Evolutionary conservation across 2,113 vertebrate species (phyloP), one percentile per base, ranked within the genome.

Genomic region (Mola mola): DNA sequence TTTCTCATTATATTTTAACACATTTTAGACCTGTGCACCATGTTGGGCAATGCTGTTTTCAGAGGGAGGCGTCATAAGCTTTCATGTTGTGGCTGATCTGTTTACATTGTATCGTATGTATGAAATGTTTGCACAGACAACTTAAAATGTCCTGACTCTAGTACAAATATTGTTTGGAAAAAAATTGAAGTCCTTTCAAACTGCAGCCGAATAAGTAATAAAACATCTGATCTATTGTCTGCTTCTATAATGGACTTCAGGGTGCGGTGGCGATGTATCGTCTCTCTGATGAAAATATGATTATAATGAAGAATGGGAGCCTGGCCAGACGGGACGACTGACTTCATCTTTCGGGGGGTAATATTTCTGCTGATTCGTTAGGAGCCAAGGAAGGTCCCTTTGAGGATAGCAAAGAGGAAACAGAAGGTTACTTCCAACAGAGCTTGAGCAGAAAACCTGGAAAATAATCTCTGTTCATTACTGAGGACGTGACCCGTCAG

Each of bases 291-390:
- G 57, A 60, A 78, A 75, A 29, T 21, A 37, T 75, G 62, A 83
- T 86, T 85, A 56, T 70, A 81, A 81, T 81, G 66, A 78, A 71
- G 65, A 79, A 56, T 37, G 59, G 69, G 72, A 72, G 37, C 37
- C 29, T 4, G 36, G 47, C 75, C 79, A 86, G 57, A 61, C 15
- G 11, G 58, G 37, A 53, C 37, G 46, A 43, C n/a, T n/a, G n/a
- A 41, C 59, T 80, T 88, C 73, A 68, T 85, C 60, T 55, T 26
- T 70, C 17, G 8, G 8, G 29, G 56, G 51, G 56, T 67, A 47
- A 71, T 82, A 62, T 79, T 79, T 66, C 48, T 68, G 46, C 38
- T 60, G 50, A 61, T 65, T 53, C 25, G 17, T 55, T 51, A 65
- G 43, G 69, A 76, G 65, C 9, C 16, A 21, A 78, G 50, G 84